A percentile compares a stretch with the other conserved stretches of the same genome.
phyloP scores from a whole-genome alignment of 2,113 vertebrate genomes.

The Empidonax alnorum region DNA sequence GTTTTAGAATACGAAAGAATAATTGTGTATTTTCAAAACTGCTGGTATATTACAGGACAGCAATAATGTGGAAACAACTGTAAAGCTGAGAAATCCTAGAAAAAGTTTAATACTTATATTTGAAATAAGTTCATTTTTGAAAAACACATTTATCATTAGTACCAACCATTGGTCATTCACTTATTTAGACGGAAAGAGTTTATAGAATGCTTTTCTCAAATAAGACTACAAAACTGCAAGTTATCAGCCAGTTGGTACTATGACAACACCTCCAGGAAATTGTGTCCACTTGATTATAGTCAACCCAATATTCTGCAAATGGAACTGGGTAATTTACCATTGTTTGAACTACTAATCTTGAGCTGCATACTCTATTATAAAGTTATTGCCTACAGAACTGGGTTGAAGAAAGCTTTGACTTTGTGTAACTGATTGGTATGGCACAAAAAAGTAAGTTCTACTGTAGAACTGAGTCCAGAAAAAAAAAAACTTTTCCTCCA shows the following conservation, averaged over 20 bases:
- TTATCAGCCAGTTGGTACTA: slow-evolving; percentile 18
- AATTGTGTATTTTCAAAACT: slow-evolving; percentile 39
- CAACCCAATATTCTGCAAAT: slow-evolving; percentile 56
- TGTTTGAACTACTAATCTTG: slow-evolving; percentile 86
- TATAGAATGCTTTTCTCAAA: slow-evolving; percentile 37
- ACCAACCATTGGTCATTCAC: slow-evolving; percentile 38
- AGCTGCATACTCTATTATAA: slow-evolving; percentile 68
- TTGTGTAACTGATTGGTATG: slow-evolving; percentile 78
- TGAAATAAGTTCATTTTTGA: slow-evolving; percentile 22
- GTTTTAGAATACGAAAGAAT: background rate
- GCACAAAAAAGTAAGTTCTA: slow-evolving; percentile 81
- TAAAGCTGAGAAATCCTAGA: slow-evolving; percentile 49
- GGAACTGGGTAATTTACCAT: slow-evolving; percentile 80
- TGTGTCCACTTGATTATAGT: slow-evolving; percentile 32
- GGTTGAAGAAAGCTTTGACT: slow-evolving; percentile 75
- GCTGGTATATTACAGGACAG: slow-evolving; percentile 54
- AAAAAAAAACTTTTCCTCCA: slow-evolving; percentile 33
- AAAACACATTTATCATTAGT: slow-evolving; percentile 32
- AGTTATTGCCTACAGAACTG: slow-evolving; percentile 80
- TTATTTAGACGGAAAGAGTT: background rate
- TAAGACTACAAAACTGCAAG: background rate
- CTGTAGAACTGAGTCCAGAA: slow-evolving; percentile 71
- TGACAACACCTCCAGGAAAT: slow-evolving; percentile 30
- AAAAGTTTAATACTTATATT: slow-evolving; percentile 30
- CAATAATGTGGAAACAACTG: slow-evolving; percentile 36